These are phyloP conservation scores for Atethmia centrago DNA, from an alignment of 2,888 invertebrate genomes.

Conservation along the genomic window DNA sequence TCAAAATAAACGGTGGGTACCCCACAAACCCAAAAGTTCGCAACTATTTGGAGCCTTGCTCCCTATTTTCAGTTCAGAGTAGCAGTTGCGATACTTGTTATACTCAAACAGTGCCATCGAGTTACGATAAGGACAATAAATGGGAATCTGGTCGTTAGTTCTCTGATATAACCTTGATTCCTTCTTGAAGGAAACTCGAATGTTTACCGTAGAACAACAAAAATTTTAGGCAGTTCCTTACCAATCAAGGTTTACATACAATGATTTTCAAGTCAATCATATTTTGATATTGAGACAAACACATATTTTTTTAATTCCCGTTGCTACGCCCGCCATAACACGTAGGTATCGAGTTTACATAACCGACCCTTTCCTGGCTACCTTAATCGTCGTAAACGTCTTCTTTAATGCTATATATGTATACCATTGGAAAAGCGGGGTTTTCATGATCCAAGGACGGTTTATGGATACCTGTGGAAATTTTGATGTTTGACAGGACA, in stretches of 20 bases:
- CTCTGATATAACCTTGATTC: neutral
- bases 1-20: too few relatives aligned
- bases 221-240: neutral
- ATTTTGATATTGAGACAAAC: neutral
- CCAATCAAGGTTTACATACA: neutral
- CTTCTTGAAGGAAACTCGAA: neutral
- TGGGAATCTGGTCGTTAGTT: neutral
- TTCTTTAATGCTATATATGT: neutral
- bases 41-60: neutral
- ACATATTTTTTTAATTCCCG: neutral
- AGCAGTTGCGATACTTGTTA: neutral
- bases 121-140: neutral
- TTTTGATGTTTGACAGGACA: neutral
- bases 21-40: neutral
- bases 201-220: neutral
- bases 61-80: neutral
- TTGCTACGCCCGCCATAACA: neutral
- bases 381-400: slow-evolving; percentile 13
- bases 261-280: neutral
- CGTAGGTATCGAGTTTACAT: slow-evolving; percentile 4
- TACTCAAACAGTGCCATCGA: neutral
- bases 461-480: slow-evolving; percentile 15
- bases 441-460: slow-evolving; percentile 2
- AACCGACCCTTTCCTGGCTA: slow-evolving; percentile 8
- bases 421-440: slow-evolving; percentile 12